Conservation (phyloP, 2,113 vertebrate genomes). For the Dasyurus viverrinus region DNA sequence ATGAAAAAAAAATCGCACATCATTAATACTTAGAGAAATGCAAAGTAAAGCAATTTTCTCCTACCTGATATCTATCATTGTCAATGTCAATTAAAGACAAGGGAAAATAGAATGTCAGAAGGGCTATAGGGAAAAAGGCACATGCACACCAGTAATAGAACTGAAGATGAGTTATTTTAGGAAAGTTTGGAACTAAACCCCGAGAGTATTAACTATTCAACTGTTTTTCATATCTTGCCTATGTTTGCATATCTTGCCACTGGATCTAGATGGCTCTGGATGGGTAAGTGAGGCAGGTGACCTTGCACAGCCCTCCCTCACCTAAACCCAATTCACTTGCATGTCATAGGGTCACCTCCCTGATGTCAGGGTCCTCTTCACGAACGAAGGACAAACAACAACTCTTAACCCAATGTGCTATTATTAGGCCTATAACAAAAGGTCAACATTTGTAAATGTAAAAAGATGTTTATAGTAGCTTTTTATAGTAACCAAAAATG, state of each 20-base stretch:
- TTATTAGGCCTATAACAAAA: background rate
- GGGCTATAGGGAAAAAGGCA: background rate
- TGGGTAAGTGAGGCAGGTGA: too few relatives aligned
- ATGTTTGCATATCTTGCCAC: too few relatives aligned
- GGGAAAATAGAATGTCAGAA: background rate
- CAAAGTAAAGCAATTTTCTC: background rate
- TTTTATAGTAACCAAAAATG: background rate
- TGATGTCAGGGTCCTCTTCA: too few relatives aligned
- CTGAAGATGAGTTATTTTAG: background rate
- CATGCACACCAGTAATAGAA: background rate
- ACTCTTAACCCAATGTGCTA: background rate
- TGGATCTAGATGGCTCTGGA: too few relatives aligned
- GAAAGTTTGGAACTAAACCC: background rate
- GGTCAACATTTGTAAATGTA: background rate
- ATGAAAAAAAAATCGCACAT: background rate
- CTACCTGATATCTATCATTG: background rate
- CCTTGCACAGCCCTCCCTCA: too few relatives aligned
- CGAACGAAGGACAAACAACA: too few relatives aligned
- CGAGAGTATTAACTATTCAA: background rate
- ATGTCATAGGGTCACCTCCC: too few relatives aligned
- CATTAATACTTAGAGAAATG: background rate
- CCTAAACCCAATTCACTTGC: too few relatives aligned
- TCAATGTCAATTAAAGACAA: background rate
- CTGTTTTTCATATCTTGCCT: background rate
- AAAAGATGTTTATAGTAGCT: background rate